A percentile compares a stretch with the other conserved stretches of the same genome.
Conservation (phyloP, 2,888 invertebrate species). For the Aleiodes testaceus region DNA sequence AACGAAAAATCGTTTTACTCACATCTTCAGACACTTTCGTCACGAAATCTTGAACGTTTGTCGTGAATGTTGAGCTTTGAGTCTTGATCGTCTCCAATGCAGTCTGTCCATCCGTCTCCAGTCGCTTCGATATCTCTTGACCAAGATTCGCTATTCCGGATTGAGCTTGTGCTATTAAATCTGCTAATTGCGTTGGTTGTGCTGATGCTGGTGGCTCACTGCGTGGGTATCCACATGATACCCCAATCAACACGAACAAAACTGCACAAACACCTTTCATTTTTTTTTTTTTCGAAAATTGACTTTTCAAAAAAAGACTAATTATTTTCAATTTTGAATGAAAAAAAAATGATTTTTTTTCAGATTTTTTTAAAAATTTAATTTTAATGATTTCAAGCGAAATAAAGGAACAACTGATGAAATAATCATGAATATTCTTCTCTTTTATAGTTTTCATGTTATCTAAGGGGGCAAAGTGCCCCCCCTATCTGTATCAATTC, state of each 20-base stretch:
- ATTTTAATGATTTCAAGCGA: too few species aligned
- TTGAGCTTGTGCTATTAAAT: conserved; percentile 61
- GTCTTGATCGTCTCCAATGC: conserved; percentile 59
- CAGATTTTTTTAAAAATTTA: too few species aligned
- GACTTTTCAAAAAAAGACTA: too few species aligned
- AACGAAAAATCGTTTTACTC: too few species aligned
- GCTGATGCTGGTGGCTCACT: conserved; percentile 42
- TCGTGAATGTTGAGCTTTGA: conserved; percentile 59
- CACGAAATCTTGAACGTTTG: conserved; percentile 60
- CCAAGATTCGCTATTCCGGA: conserved; percentile 58
- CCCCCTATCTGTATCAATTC: conserved; percentile 47
- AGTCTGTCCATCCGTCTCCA: conserved; percentile 60
- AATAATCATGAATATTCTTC: conserved; percentile 40
- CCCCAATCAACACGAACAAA: conserved; percentile 51
- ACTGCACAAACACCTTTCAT: conserved; percentile 55
- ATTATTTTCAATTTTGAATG: too few species aligned
- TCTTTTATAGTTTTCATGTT: conserved; percentile 64
- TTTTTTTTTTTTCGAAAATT: conserved; percentile 30
- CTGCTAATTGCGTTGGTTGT: conserved; percentile 52
- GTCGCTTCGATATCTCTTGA: conserved; percentile 59
- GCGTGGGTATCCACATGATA: conserved; percentile 46
- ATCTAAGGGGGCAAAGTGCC: conserved; percentile 63
- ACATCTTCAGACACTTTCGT: conserved; percentile 61
- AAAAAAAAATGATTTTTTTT: too few species aligned
- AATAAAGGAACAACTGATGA: too few species aligned